Evolutionary conservation across 2,888 invertebrate species (phyloP).

Genomic region (Xylota sylvarum): DNA sequence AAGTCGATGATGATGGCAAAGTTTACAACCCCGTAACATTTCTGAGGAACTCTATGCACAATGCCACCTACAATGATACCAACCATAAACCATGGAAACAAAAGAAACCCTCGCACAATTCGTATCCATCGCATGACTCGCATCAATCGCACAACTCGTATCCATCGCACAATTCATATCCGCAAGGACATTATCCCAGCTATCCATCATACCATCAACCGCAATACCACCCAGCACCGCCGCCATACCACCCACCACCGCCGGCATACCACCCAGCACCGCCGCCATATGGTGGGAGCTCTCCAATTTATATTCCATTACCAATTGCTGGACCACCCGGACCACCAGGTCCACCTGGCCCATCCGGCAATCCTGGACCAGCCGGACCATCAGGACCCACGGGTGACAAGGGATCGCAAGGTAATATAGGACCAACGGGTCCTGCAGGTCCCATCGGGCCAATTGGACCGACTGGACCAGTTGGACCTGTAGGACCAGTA

Average conservation of each 20-base stretch:
- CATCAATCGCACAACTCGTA: background rate
- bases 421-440: conserved; percentile 78
- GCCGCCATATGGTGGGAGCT: background rate
- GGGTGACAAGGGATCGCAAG: conserved; percentile 84
- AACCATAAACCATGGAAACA: background rate
- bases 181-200: background rate
- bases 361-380: conserved; percentile 67
- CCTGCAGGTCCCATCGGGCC: conserved; percentile 78
- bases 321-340: conserved; percentile 39
- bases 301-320: conserved; percentile 12
- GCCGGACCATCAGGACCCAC: background rate
- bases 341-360: conserved; percentile 61
- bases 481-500: conserved; percentile 78
- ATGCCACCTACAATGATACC: background rate
- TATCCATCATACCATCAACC: conserved; percentile 10
- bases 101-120: background rate
- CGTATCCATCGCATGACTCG: background rate
- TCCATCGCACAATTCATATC: background rate
- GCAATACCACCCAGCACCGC: background rate
- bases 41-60: background rate
- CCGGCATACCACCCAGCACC: background rate
- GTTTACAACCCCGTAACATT: background rate
- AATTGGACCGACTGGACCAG: conserved; percentile 13
- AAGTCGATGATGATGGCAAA: background rate
- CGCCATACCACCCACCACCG: background rate